Base-by-base conservation (phyloP, 2,797 vertebrate genomes). In the Mormyrops boulengeri region DNA sequence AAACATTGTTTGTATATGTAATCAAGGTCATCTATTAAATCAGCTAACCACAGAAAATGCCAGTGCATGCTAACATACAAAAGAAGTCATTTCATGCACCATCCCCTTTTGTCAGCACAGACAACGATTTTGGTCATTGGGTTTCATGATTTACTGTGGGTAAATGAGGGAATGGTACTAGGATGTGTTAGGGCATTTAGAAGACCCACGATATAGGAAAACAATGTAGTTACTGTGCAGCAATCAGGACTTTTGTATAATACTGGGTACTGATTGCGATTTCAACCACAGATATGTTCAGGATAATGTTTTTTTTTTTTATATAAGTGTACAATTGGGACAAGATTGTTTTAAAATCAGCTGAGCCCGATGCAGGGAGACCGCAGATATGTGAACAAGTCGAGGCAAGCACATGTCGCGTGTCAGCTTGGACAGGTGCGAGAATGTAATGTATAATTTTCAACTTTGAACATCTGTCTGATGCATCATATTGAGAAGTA, bases 151-250 rank as follows among this genome's bases (percentile, higher is more conserved):
- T 80, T 41, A 44, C 53, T 60, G 85, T n/a, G 41, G 52, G 19
- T 85, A 38, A 60, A 50, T 30, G 26, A 41, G 57, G 87, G 52
- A 60, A 66, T 66, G 55, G 87, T 85, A 41, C 69, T 90, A 73
- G 55, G 87, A 34, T 49, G 89, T 82, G 44, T 84, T 88, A 38
- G 69, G 73, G 7, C 38, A 85, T 47, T 88, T 26, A 62, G 53
- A 85, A 22, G 73, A 11, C 44, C 14, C 30, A 38, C 19, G 12
- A 41, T 60, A 41, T 38, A 57, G 17, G 50, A 2, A 41, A 50
- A 82, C 41, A 90, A 90, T 53, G 57, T 19, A 26, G 53, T n/a
- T 47, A 53, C 26, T 88, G 89, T 84, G 22, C 34, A 34, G 26
- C 19, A 49, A 47, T 82, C 69, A 62, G 12, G 22, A 66, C 22